Evolutionary conservation across 2,888 invertebrate genomes (phyloP), one percentile per base, ranked within the genome.

Genomic region (Phyto melanocephala): DNA sequence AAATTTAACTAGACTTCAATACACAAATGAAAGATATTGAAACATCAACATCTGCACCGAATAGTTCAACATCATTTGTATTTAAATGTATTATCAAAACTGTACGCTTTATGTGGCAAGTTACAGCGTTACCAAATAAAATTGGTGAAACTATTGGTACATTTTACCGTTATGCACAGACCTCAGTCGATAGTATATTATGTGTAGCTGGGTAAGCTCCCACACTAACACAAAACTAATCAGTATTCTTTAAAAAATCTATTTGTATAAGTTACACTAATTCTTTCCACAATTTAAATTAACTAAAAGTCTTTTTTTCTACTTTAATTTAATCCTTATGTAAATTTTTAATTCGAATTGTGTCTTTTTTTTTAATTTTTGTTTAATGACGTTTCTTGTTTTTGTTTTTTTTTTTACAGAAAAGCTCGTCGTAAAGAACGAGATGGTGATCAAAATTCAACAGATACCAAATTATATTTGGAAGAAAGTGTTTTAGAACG

Each of bases 371-470:
- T n/a, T 54, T 52, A 24, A 52, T 79, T 77, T 24, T 84, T 79
- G 68, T 90, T 22, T 88, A 80, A n/a, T n/a, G n/a, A n/a, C n/a
- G n/a, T n/a, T n/a, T n/a, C n/a, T n/a, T n/a, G n/a, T n/a, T 28
- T 28, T 28, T 28, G 3, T 28, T 28, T 5, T 28, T 28, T 28
- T 28, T 28, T 85, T 92, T 93, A 85, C 94, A 98, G 98, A 95
- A 98, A 98, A 94, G 97, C 97, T 92, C 95, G 97, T 92, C 96
- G 98, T 92, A 98, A 98, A 93, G 98, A 98, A 92, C 97, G 97
- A 92, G 98, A 98, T 92, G 95, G 95, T 88, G 94, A 94, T 92
- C 93, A 94, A 91, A 93, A 93, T 91, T 94, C 93, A 91, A 96
- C 94, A 91, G 97, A 96, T 93, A 96, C 96, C 90, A 98, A 98